Conservation (phyloP, 2,888 invertebrate genomes). For the Coenonympha arcania region DNA sequence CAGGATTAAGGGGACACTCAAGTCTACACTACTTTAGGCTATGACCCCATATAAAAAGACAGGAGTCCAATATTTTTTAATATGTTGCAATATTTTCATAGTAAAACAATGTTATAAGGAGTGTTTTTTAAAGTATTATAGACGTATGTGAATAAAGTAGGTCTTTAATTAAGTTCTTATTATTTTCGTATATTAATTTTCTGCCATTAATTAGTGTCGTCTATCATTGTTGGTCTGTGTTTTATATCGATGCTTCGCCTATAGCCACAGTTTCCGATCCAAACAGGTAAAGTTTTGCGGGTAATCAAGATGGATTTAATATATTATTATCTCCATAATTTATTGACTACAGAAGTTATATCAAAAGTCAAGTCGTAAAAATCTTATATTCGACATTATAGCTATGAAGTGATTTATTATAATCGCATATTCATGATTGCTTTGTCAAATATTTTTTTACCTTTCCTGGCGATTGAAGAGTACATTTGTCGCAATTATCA, state of each 20-base stretch:
- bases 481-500: slow-evolving; percentile 45
- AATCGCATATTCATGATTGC: slow-evolving; percentile 53
- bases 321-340: slow-evolving; percentile 51
- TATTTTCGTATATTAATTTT: neutral
- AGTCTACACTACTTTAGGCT: no score
- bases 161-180: neutral
- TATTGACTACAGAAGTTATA: slow-evolving; percentile 46
- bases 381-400: slow-evolving; percentile 36
- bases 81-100: no score
- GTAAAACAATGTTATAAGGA: no score
- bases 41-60: no score
- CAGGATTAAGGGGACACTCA: no score
- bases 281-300: slow-evolving; percentile 40
- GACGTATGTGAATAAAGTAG: no score
- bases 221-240: no score
- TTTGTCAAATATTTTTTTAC: slow-evolving; percentile 55
- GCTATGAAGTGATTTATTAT: slow-evolving; percentile 6
- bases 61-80: no score
- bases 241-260: slow-evolving; percentile 2
- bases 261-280: slow-evolving; percentile 39
- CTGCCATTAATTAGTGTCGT: neutral
- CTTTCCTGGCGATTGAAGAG: slow-evolving; percentile 55
- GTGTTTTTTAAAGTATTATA: no score
- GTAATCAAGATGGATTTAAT: slow-evolving; percentile 40
- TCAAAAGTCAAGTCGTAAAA: slow-evolving; percentile 43